A percentile compares a stretch with the other conserved stretches of the same genome.
Evolutionary conservation across 1,140 invertebrate genomes (phyloP).

Genomic region (Lamellibrachia luymesi): DNA sequence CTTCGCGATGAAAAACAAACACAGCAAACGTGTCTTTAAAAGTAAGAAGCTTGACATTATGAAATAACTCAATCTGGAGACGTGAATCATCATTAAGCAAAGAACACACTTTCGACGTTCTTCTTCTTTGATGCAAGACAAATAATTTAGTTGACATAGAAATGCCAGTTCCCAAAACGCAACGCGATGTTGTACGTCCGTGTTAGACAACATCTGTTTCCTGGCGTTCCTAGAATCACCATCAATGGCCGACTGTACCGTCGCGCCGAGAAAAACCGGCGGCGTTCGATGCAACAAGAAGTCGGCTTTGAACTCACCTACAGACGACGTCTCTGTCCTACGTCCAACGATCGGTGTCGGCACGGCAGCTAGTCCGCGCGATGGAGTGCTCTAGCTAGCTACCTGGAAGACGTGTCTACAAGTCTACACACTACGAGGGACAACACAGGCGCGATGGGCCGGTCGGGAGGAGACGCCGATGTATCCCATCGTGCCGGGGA

Average conservation of each 20-base stretch:
- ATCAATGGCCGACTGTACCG: not conserved
- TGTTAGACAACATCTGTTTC: not conserved
- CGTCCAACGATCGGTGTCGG: not conserved
- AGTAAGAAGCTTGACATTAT: not conserved
- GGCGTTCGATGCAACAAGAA: not conserved
- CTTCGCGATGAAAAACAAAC: not conserved
- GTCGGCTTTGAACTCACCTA: not conserved
- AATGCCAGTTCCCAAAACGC: not conserved
- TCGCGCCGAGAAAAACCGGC: not conserved
- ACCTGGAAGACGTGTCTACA: not conserved
- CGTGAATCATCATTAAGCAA: not conserved
- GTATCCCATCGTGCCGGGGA: not conserved
- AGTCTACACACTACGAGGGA: not conserved
- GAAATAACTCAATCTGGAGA: not conserved
- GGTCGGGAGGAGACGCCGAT: not conserved
- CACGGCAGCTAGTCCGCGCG: conserved; percentile 1
- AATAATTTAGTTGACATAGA: not conserved
- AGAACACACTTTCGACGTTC: not conserved
- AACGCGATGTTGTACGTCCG: not conserved
- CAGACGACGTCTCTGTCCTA: not conserved
- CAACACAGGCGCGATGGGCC: not conserved
- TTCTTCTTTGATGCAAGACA: not conserved
- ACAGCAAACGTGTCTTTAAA: not conserved
- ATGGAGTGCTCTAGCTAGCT: not conserved
- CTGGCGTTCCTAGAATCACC: not conserved